A percentile compares a stretch with the other conserved stretches of the same genome.
phyloP scores from a whole-genome alignment of 92 coral and sea anemone species.

The Metridium senile region DNA sequence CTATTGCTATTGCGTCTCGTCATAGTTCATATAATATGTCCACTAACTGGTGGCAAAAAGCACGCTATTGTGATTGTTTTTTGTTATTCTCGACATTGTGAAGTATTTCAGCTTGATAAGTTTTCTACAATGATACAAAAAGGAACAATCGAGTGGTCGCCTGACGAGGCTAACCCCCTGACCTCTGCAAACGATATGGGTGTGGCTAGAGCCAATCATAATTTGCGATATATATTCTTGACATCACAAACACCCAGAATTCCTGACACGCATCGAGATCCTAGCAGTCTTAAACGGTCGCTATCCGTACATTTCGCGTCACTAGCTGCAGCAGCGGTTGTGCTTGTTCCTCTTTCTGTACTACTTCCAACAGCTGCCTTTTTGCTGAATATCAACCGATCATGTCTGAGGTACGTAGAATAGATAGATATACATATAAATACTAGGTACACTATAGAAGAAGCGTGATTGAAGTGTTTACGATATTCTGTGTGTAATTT shows the following conservation, averaged over 20 bases:
- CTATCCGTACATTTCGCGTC: background rate
- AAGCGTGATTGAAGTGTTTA: background rate
- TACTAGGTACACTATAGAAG: background rate
- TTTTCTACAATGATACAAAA: no score
- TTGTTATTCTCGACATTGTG: no score
- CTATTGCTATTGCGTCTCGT: no score
- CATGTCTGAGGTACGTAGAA: conserved; percentile 31
- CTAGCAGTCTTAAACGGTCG: conserved; percentile 2
- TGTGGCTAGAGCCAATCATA: conserved; percentile 7
- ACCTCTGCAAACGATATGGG: conserved; percentile 14
- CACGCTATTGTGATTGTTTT: no score
- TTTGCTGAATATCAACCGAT: background rate
- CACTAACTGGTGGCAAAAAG: no score
- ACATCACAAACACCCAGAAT: conserved; percentile 19
- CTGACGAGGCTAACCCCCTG: background rate
- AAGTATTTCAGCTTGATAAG: no score
- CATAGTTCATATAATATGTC: no score
- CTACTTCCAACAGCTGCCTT: background rate
- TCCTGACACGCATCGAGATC: conserved; percentile 15
- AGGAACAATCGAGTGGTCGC: background rate
- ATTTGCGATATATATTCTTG: background rate
- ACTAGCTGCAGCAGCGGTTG: conserved; percentile 2
- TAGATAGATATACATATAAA: background rate
- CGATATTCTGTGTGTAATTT: background rate
- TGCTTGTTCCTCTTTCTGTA: background rate